A percentile compares a stretch with the other conserved stretches of the same genome.
Conservation (phyloP, 2,113 vertebrate species). For the Microcebus murinus region DNA sequence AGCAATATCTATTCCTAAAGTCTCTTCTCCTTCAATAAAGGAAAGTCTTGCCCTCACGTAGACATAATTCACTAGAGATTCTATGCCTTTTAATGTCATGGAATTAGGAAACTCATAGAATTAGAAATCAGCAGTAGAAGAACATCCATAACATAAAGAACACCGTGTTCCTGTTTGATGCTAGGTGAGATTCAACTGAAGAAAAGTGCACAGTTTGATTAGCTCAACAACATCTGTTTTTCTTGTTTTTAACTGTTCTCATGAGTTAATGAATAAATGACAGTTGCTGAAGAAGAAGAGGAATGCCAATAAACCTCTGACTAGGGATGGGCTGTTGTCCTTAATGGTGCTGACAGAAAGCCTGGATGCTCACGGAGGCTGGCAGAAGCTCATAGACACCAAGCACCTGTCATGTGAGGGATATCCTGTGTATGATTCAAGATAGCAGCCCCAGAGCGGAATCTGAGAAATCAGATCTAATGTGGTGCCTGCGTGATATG, state of each 20-base stretch:
- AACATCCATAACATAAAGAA: constrained; percentile 68
- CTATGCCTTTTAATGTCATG: background rate
- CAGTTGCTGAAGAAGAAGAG: constrained; percentile 25
- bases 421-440: background rate
- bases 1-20: background rate
- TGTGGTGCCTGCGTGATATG: background rate
- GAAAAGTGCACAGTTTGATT: constrained; percentile 69
- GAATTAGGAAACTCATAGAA: background rate
- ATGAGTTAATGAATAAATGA: constrained; percentile 66
- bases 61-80: background rate
- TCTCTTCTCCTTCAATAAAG: constrained; percentile 14
- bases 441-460: rapidly evolving
- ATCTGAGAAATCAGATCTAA: background rate
- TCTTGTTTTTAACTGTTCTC: constrained; percentile 57
- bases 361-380: background rate
- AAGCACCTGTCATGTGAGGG: background rate
- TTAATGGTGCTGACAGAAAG: background rate
- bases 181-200: constrained; percentile 74
- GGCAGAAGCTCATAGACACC: background rate
- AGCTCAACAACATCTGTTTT: constrained; percentile 76
- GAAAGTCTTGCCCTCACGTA: background rate
- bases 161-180: constrained; percentile 65
- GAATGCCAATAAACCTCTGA: background rate
- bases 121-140: constrained; percentile 56
- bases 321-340: background rate